Conservation (phyloP, 1,140 invertebrate species). For the Macrobrachium rosenbergii region DNA sequence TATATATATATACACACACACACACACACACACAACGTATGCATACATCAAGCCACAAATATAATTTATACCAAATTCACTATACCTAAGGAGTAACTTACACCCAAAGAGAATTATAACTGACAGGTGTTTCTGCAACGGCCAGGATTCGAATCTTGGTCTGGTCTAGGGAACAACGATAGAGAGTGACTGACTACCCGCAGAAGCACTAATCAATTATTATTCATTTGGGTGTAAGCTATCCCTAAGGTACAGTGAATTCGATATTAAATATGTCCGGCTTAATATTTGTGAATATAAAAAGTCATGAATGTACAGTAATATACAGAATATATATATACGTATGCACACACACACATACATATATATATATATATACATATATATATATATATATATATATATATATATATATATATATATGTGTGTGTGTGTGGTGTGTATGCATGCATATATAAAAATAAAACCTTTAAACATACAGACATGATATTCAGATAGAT, state of each 20-base stretch:
- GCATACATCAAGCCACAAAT: not conserved
- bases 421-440: not conserved
- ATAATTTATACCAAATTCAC: no score
- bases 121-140: no score
- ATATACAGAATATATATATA: not conserved
- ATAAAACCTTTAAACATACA: not conserved
- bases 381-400: slow-evolving; percentile 21
- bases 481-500: not conserved
- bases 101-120: no score
- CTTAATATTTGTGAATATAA: not conserved
- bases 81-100: no score
- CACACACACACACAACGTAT: not conserved
- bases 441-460: not conserved
- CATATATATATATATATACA: not conserved
- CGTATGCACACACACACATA: not conserved
- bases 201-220: no score
- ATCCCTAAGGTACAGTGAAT: no score
- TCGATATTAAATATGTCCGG: no score
- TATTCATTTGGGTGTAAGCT: no score
- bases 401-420: slow-evolving; percentile 22
- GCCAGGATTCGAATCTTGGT: no score
- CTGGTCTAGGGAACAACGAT: no score
- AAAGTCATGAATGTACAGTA: not conserved
- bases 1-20: not conserved
- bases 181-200: no score